Evolutionary conservation across 2,113 vertebrate species (phyloP).

Genomic region (Corydoras maculifer): DNA sequence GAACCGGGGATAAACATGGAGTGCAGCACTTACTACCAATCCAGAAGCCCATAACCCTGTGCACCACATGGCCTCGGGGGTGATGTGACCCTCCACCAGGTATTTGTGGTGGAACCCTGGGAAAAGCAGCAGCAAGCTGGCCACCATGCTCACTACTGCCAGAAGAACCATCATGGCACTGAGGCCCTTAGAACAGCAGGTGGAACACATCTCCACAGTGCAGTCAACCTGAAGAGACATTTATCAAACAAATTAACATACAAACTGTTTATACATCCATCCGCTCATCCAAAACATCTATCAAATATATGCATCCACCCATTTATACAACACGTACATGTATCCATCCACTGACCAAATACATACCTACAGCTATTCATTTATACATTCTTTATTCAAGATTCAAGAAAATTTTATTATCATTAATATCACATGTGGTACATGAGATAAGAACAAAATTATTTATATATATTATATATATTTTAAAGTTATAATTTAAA

Average conservation of each 20-base stretch:
- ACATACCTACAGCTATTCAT: too few species aligned
- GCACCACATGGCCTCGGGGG: constrained; percentile 67
- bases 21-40: constrained; percentile 64
- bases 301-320: too few species aligned
- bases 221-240: not conserved
- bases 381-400: too few species aligned
- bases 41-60: constrained; percentile 72
- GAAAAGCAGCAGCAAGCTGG: constrained; percentile 73
- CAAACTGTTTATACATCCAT: not conserved
- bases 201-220: constrained; percentile 67
- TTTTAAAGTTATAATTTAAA: too few species aligned
- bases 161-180: constrained; percentile 64
- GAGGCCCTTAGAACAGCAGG: constrained; percentile 63
- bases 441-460: too few species aligned
- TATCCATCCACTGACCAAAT: too few species aligned
- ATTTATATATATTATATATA: too few species aligned
- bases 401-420: too few species aligned
- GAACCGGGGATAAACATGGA: too few species aligned
- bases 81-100: constrained; percentile 64
- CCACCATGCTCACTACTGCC: constrained; percentile 64
- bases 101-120: constrained; percentile 62
- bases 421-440: too few species aligned
- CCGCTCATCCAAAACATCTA: too few species aligned
- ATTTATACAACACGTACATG: too few species aligned
- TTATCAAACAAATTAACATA: not conserved